A percentile compares a stretch with the other conserved stretches of the same genome.
Conservation (phyloP, 2,888 invertebrate species). For the Pristionchus exspectatus region DNA sequence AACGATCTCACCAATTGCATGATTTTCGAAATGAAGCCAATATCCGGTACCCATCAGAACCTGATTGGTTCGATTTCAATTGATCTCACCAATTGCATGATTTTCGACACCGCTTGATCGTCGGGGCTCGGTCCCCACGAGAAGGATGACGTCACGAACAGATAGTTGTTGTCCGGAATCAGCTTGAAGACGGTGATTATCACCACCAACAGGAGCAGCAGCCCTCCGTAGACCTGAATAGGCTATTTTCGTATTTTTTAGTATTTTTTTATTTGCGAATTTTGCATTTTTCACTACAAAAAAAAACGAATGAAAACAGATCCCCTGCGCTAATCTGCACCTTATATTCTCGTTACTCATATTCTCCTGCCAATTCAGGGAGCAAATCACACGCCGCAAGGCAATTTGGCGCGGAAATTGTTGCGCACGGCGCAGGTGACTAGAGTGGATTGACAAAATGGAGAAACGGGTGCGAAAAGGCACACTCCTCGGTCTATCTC, state of each 20-base stretch:
- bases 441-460: neutral
- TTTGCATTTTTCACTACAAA: neutral
- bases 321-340: neutral
- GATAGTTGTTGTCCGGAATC: conserved; percentile 26
- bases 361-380: neutral
- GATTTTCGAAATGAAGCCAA: no score
- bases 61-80: neutral
- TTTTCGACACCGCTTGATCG: neutral
- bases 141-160: conserved; percentile 9
- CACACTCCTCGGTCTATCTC: neutral
- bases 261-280: no score
- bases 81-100: conserved; percentile 3
- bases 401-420: conserved; percentile 6
- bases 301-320: neutral
- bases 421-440: neutral
- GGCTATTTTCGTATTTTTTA: no score
- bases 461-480: neutral
- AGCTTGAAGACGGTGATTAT: conserved; percentile 16
- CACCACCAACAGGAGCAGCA: neutral
- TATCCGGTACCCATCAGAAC: no score
- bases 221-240: neutral
- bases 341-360: neutral
- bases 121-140: conserved; percentile 13
- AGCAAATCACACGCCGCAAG: conserved; percentile 18
- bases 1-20: neutral